Conservation (phyloP, 2,797 vertebrate species). For the Mus minutoides region DNA sequence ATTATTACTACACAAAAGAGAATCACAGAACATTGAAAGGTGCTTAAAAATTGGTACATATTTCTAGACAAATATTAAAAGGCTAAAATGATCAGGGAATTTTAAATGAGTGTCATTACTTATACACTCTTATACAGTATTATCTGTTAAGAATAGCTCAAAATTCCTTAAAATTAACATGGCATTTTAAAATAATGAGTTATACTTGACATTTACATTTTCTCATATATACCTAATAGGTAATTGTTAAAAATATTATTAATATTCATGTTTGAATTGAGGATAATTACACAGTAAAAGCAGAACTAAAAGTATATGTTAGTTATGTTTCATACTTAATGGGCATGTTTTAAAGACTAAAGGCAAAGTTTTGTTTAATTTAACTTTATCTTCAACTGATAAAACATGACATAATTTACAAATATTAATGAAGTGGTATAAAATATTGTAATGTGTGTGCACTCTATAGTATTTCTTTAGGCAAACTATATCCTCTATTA, state of each 20-base stretch:
- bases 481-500: neutral
- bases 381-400: neutral
- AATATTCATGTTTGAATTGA: neutral
- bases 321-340: neutral
- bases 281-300: neutral
- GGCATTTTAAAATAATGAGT: constrained; percentile 2
- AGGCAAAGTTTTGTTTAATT: neutral
- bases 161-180: constrained; percentile 19
- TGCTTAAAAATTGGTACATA: neutral
- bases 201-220: neutral
- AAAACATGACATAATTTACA: neutral
- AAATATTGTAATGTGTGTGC: neutral
- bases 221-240: neutral
- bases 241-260: neutral
- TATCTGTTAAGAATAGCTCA: neutral
- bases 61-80: neutral
- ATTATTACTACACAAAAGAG: neutral
- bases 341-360: neutral
- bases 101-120: neutral
- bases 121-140: neutral
- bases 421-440: neutral
- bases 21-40: neutral
- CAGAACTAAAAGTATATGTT: neutral
- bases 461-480: neutral
- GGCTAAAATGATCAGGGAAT: neutral